Evolutionary conservation across 2,797 vertebrate species (phyloP).

Genomic region (Oryzias dopingdopingensis): DNA sequence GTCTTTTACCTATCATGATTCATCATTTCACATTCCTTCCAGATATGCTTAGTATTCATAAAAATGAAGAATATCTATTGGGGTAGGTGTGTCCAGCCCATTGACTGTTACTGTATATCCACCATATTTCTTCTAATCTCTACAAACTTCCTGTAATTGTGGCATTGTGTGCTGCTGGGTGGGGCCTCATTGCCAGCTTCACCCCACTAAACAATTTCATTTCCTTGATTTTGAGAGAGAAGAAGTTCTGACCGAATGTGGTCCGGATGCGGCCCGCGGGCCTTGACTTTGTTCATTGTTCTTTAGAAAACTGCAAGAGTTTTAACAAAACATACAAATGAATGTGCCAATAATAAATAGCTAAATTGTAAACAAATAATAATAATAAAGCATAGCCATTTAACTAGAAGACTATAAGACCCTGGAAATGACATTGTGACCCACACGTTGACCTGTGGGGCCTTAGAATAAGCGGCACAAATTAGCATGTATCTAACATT

Average conservation of each 20-base stretch:
- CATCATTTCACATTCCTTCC: not conserved
- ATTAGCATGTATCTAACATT: no score
- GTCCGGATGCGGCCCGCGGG: no score
- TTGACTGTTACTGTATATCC: slow-evolving; percentile 1
- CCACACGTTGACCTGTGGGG: no score
- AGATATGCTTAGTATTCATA: slow-evolving; percentile 3
- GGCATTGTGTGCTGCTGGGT: slow-evolving; percentile 11
- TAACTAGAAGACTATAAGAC: no score
- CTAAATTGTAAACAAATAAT: no score
- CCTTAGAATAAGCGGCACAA: no score
- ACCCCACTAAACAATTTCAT: slow-evolving; percentile 7
- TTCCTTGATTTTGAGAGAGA: not conserved
- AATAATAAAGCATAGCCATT: no score
- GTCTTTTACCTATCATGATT: not conserved
- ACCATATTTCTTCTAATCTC: slow-evolving; percentile 13
- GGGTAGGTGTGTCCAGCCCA: slow-evolving; percentile 4
- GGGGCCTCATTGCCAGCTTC: slow-evolving; percentile 1
- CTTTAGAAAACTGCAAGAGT: not conserved
- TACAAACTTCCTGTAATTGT: slow-evolving; percentile 23
- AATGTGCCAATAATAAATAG: no score
- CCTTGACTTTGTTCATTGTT: not conserved
- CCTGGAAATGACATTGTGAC: no score
- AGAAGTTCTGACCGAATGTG: not conserved
- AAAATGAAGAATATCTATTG: not conserved
- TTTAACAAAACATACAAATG: no score